Base-by-base conservation (phyloP, 2,113 vertebrate genomes). In the Brachionichthys hirsutus region DNA sequence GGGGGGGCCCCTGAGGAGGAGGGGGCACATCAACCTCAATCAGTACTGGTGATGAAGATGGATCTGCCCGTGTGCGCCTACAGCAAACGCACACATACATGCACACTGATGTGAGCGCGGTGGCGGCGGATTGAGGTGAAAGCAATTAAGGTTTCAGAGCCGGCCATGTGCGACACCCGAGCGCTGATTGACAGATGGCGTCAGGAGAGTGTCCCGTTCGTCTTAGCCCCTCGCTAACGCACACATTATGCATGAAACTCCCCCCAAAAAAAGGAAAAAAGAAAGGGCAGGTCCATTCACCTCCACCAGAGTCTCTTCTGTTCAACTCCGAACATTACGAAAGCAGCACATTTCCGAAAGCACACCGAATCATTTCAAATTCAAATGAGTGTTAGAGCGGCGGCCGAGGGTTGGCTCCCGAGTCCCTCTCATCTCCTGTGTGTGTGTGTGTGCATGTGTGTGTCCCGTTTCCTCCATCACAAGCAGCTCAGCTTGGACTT, bases 21-120 rank as follows among this genome's bases (percentile, higher is more conserved):
- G 62, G 84, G 74, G 85, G 78, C 68, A 51, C 74, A 74, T 88
- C 84, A 78, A 77, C 82, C 82, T 85, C 80, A 87, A 90, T 88
- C 86, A 88, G 79, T 3, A 65, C 1, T 17, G 60, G 60, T 84
- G 82, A 89, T 88, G 80, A 78, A 84, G 87, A 87, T 80, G 56
- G 82, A 87, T 83, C 67, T 59, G 59, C 53, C 17, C 15, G 57
- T 4, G 24, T n/a, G 24, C 47, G 56, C 38, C 20, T 13, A 19
- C 38, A 22, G 30, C 14, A 1, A 18, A 3, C 1, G 3, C 35
- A 0, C 56, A 13, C 52, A 15, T 49, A 47, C 22, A 19, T 9
- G 8, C 8, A 42, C 10, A 52, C n/a, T 2, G 48, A 64, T 12
- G 38, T 44, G n/a, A 1, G 24, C 0, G 19, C 17, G 48, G 34